phyloP scores from a whole-genome alignment of 2,888 invertebrate genomes.

The Theretra japonica region DNA sequence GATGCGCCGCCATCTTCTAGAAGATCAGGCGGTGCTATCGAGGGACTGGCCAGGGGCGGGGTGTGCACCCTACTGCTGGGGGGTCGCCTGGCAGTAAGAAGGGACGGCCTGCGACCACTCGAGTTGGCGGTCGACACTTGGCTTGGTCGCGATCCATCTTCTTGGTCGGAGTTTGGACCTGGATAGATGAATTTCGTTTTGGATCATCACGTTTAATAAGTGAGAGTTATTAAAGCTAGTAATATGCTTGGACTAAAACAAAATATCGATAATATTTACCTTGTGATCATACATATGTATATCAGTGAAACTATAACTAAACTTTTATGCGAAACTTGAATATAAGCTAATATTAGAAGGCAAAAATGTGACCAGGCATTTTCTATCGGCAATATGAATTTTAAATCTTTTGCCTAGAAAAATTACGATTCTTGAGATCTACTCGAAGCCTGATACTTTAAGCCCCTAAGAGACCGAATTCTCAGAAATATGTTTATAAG shows the following conservation, averaged over 20 bases:
- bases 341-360: no score
- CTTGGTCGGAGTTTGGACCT: slow-evolving; percentile 90
- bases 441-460: no score
- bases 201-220: no score
- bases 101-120: slow-evolving; percentile 71
- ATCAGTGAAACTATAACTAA: no score
- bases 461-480: no score
- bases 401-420: not conserved
- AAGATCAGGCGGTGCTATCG: slow-evolving; percentile 87
- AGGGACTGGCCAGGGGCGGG: slow-evolving; percentile 88
- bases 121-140: slow-evolving; percentile 89
- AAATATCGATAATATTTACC: no score
- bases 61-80: slow-evolving; percentile 88
- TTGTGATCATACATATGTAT: no score
- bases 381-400: not conserved
- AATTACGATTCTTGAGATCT: no score
- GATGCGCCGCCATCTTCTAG: slow-evolving; percentile 92
- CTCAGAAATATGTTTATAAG: no score
- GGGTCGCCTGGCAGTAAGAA: slow-evolving; percentile 77
- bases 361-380: not conserved
- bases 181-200: slow-evolving; percentile 14
- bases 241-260: no score
- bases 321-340: no score
- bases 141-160: slow-evolving; percentile 89
- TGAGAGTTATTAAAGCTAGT: no score